A percentile compares a stretch with the other conserved stretches of the same genome.
Conservation (phyloP, 2,797 vertebrate genomes). For the Enteromius paludinosus region DNA sequence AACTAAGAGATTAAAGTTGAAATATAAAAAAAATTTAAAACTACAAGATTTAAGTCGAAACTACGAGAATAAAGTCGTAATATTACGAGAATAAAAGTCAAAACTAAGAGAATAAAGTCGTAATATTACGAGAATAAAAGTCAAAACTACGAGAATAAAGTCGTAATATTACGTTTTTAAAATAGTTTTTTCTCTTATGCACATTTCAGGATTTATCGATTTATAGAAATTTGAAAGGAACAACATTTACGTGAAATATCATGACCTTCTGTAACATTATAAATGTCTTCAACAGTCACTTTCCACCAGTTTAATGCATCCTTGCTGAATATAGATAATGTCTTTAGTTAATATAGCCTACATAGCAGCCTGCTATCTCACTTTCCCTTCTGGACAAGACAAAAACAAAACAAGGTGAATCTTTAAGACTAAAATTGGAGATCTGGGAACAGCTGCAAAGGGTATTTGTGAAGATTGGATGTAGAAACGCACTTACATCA, state of each 20-base stretch:
- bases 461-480: constrained; percentile 39
- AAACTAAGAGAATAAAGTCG: too few relatives aligned
- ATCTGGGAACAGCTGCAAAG: constrained; percentile 45
- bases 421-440: constrained; percentile 2
- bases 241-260: background rate
- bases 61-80: too few relatives aligned
- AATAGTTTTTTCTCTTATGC: too few relatives aligned
- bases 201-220: too few relatives aligned
- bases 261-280: background rate
- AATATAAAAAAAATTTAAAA: too few relatives aligned
- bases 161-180: too few relatives aligned
- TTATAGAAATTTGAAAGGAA: background rate
- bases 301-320: background rate
- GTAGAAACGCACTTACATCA: constrained; percentile 13
- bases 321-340: background rate
- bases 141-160: too few relatives aligned
- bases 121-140: too few relatives aligned
- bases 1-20: too few relatives aligned
- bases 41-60: too few relatives aligned
- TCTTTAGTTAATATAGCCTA: background rate
- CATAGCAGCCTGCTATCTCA: background rate
- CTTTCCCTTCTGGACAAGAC: background rate
- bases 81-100: too few relatives aligned
- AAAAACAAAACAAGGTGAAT: background rate
- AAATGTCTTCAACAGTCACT: background rate